These are phyloP conservation scores for human (Homo sapiens) DNA, from an alignment of 2,113 vertebrate genomes.

Conservation along the genomic window GRCh38 chr2:205239501-205240000, in stretches of 20 bases:
- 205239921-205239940: not conserved
- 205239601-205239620: not conserved
- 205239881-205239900: not conserved
- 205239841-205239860: not conserved
- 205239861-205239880: not conserved
- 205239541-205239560: not conserved
- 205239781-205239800: not conserved
- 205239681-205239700: not conserved
- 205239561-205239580: not conserved
- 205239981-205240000: conserved; percentile 47
- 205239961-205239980: not conserved
- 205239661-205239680: not conserved
- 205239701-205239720: not conserved
- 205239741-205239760: not conserved
- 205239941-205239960: not conserved
- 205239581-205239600: not conserved
- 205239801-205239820: not conserved
- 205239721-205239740: not conserved
- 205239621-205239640: not conserved
- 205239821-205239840: not conserved
- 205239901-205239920: not conserved
- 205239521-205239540: not conserved
- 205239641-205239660: not conserved
- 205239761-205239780: not conserved
- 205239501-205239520: not conserved